A percentile compares a stretch with the other conserved stretches of the same genome.
These are phyloP conservation scores for Erpornis zantholeuca DNA, from an alignment of 2,113 vertebrate species.

Conservation along the genomic window DNA sequence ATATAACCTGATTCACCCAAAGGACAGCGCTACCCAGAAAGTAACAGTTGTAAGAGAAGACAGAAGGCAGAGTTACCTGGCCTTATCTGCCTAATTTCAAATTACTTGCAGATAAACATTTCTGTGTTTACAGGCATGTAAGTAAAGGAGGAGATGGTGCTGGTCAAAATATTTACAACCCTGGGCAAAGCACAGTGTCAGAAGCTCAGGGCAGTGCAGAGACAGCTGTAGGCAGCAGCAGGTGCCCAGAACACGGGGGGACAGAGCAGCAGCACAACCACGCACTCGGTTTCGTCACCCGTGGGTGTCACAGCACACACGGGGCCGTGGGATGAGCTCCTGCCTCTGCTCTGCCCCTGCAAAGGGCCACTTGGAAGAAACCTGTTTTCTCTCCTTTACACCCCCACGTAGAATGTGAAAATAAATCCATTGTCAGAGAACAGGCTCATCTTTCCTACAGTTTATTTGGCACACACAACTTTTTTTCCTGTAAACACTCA, in stretches of 20 bases:
- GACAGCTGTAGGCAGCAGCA: neutral
- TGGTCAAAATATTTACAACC: neutral
- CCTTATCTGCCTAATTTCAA: neutral
- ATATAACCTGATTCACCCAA: neutral
- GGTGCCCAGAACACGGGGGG: neutral
- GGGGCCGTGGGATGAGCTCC: neutral
- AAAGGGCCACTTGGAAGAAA: neutral
- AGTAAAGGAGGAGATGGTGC: neutral
- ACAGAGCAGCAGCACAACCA: neutral
- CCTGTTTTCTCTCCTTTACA: neutral
- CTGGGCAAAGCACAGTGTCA: neutral
- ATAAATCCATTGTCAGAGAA: neutral
- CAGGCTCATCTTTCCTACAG: neutral
- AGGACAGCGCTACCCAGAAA: neutral
- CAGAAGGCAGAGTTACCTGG: neutral
- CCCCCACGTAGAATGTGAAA: neutral
- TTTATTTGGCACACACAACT: neutral
- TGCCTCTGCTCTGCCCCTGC: neutral
- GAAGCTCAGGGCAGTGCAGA: neutral
- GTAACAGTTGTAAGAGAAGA: accelerated
- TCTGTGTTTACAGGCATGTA: accelerated
- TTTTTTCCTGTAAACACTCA: neutral
- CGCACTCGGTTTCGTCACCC: accelerated
- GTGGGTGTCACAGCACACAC: accelerated
- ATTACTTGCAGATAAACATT: neutral